Conservation (phyloP, 2,888 invertebrate genomes). For the Oscheius myriophilus region DNA sequence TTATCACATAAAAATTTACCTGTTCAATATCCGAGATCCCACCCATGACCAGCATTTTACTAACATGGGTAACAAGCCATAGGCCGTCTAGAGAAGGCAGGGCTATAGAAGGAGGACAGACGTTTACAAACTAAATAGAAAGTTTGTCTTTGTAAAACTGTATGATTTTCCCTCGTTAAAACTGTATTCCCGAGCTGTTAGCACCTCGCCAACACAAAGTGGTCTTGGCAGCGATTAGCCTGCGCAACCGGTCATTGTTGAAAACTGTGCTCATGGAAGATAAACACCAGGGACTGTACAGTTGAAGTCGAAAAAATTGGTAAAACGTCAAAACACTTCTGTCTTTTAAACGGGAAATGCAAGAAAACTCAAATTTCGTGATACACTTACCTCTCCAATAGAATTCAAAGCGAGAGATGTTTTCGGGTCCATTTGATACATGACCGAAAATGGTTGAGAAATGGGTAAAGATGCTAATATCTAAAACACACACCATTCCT, state of each 20-base stretch:
- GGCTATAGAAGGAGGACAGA: slow-evolving; percentile 5
- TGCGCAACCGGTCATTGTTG: too few relatives aligned
- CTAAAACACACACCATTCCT: not conserved
- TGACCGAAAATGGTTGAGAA: not conserved
- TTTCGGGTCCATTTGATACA: slow-evolving; percentile 26
- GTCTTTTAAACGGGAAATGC: too few relatives aligned
- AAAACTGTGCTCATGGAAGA: too few relatives aligned
- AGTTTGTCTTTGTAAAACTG: too few relatives aligned
- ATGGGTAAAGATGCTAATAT: slow-evolving; percentile 5
- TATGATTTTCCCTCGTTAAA: too few relatives aligned
- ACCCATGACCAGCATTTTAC: not conserved
- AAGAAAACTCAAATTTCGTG: too few relatives aligned
- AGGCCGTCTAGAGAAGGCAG: slow-evolving; percentile 16
- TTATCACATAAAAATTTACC: not conserved
- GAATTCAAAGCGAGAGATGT: slow-evolving; percentile 7
- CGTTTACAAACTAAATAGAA: slow-evolving; percentile 15
- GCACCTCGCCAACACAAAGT: too few relatives aligned
- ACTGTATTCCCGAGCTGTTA: too few relatives aligned
- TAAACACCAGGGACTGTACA: too few relatives aligned
- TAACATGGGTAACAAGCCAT: slow-evolving; percentile 20
- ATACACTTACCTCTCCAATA: slow-evolving; percentile 11
- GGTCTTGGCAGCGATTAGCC: too few relatives aligned
- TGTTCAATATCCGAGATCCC: slow-evolving; percentile 17
- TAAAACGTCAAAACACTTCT: too few relatives aligned
- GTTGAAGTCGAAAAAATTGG: too few relatives aligned